These are phyloP conservation scores for Columba livia DNA, from an alignment of 2,113 vertebrate species.

Conservation along the genomic window DNA sequence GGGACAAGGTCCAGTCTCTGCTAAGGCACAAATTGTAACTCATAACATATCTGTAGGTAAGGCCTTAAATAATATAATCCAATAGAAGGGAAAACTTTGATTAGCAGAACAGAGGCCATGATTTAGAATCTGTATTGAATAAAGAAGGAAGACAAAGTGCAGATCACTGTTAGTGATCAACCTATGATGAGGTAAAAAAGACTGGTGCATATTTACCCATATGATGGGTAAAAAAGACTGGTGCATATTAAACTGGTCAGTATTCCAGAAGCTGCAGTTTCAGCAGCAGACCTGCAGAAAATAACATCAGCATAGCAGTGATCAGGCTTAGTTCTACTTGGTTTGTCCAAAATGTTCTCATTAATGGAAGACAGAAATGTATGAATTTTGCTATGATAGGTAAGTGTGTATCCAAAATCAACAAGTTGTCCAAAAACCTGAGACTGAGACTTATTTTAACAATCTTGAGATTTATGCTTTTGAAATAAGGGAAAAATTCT, in stretches of 20 bases:
- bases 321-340: neutral
- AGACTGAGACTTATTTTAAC: neutral
- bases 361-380: neutral
- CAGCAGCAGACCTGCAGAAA: neutral
- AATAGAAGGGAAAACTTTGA: neutral
- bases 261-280: neutral
- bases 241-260: neutral
- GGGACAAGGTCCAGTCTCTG: neutral
- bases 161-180: neutral
- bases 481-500: neutral
- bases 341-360: neutral
- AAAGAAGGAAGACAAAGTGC: neutral
- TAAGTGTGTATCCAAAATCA: neutral
- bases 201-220: neutral
- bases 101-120: neutral
- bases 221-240: neutral
- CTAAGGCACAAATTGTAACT: neutral
- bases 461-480: neutral
- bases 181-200: neutral
- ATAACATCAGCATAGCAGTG: neutral
- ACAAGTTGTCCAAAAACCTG: neutral
- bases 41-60: neutral
- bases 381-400: neutral
- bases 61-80: neutral
- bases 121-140: neutral